Evolutionary conservation across 2,113 vertebrate species (phyloP).

Genomic region (Solea senegalensis): DNA sequence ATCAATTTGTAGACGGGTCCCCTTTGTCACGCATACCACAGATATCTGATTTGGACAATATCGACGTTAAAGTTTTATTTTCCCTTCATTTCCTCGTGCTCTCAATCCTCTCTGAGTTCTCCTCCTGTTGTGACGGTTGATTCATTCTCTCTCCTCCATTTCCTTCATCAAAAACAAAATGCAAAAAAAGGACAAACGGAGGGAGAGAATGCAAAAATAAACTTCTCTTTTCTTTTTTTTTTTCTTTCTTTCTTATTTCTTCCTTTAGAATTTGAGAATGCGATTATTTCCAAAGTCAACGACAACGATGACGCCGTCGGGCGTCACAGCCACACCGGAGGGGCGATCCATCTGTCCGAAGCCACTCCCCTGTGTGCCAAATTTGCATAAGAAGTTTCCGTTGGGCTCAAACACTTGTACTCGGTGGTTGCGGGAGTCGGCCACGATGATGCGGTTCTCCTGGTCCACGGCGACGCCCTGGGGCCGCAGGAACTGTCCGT

Average conservation of each 20-base stretch:
- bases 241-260: background rate
- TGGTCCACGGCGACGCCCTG: constrained; percentile 97
- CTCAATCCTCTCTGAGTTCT: constrained; percentile 55
- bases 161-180: constrained; percentile 57
- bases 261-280: constrained; percentile 91
- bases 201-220: constrained; percentile 61
- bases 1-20: constrained; percentile 69
- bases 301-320: constrained; percentile 96
- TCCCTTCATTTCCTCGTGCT: constrained; percentile 56
- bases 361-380: constrained; percentile 94
- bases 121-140: constrained; percentile 61
- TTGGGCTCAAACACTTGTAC: constrained; percentile 98
- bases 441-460: constrained; percentile 97
- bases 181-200: constrained; percentile 56
- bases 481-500: constrained; percentile 95
- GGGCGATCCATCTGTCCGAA: constrained; percentile 99
- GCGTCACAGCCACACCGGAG: constrained; percentile 94
- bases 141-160: constrained; percentile 70
- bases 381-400: constrained; percentile 99
- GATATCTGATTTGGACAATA: constrained; percentile 41
- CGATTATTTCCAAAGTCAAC: constrained; percentile 99
- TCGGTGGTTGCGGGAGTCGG: constrained; percentile 97
- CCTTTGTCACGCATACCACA: constrained; percentile 54
- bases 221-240: constrained; percentile 19
- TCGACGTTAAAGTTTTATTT: constrained; percentile 42